Base-by-base conservation (phyloP, 2,888 invertebrate species). In the Mythimna pallens region DNA sequence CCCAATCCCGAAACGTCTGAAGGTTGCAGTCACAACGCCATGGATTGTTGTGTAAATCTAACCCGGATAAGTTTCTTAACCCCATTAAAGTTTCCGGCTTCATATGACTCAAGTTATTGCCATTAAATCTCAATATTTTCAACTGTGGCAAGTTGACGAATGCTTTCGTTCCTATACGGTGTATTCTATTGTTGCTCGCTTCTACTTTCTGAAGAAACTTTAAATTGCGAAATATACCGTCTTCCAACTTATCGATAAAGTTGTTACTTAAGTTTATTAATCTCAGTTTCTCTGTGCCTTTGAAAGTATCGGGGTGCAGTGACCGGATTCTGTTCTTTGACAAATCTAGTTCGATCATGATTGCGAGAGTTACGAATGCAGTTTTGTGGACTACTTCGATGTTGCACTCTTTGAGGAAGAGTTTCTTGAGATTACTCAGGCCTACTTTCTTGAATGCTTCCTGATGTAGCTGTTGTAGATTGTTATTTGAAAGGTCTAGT, bases 21-120 rank as follows among this genome's bases (percentile, higher is more conserved):
- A 99, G 94, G 85, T 98, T 97, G 91, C 99, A 99, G 88, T 99
- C 98, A 92, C 99, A 99, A 74, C 98, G 97, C 99, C 99, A 99
- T 0, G 98, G 98, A 92, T 99, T 99, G 83, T 97, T 97, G 87
- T 97, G 97, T 59, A 99, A 94, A 86, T 98, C 98, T 55, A 99
- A 93, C 70, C 98, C 98, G 40, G 97, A 97, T 73, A 99, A 95
- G 89, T 97, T 97, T 62, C 97, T 96, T 63, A 98, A 93, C 25
- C 97, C 97, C 86, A 97, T 96, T 86, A 98, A 97, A 80, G 97
- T 97, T 88, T 97, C 97, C 54, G 97, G 96, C 79, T 97, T 97
- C 89, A 99, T 96, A 70, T 97, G 97, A 64, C 97, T 97, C 76
- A 99, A 94, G 85, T 97, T 97, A 92, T 99, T 99, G n/a, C 97